These are phyloP conservation scores for Micromys minutus DNA, from an alignment of 2,113 vertebrate species.

Conservation along the genomic window DNA sequence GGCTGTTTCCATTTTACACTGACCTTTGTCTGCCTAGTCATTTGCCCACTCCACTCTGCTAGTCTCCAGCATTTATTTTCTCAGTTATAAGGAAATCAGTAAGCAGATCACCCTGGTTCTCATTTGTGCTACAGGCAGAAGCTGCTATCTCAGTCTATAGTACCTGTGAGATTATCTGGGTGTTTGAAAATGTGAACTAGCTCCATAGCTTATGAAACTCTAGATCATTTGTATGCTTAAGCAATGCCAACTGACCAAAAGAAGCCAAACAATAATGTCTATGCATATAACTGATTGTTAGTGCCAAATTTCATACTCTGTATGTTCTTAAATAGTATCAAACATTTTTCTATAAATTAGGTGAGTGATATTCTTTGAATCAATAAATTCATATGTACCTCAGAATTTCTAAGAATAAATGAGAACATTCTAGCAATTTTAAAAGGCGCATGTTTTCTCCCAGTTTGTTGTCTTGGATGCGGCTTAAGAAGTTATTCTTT, in stretches of 20 bases:
- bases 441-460: background rate
- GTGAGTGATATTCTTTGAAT: background rate
- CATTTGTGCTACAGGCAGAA: background rate
- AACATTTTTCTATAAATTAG: background rate
- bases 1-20: background rate
- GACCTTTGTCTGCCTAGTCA: background rate
- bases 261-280: background rate
- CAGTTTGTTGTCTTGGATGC: background rate
- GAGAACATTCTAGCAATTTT: background rate
- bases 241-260: background rate
- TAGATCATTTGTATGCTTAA: background rate
- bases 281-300: background rate
- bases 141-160: background rate
- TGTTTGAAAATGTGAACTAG: background rate
- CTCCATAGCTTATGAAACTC: background rate
- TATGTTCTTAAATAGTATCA: background rate
- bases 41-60: background rate
- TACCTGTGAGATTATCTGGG: background rate
- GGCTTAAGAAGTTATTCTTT: background rate
- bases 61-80: background rate
- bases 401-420: background rate
- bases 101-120: background rate
- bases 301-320: background rate
- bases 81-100: background rate
- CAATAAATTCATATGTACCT: conserved; percentile 1